Evolutionary conservation across 2,888 invertebrate genomes (phyloP).

Genomic region (Dasypogon diadema): DNA sequence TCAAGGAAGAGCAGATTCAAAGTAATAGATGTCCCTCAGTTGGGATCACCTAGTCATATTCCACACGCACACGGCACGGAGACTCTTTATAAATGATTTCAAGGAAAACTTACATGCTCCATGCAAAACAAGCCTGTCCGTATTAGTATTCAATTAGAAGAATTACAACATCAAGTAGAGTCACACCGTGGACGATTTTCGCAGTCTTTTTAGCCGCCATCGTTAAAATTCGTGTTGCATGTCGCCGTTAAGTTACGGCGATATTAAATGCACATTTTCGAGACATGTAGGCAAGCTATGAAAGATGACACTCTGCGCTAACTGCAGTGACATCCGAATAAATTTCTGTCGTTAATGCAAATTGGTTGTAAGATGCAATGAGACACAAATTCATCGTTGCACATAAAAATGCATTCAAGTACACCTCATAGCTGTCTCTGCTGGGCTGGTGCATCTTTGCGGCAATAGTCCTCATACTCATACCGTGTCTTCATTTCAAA

Average conservation of each 20-base stretch:
- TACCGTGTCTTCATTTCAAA: constrained; percentile 22
- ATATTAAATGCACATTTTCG: constrained; percentile 48
- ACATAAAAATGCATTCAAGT: constrained; percentile 9
- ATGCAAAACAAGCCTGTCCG: background rate
- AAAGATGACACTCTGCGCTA: constrained; percentile 49
- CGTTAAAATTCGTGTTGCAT: constrained; percentile 34
- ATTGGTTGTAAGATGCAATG: constrained; percentile 49
- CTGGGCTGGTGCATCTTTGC: background rate
- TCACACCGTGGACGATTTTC: background rate
- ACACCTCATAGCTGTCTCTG: background rate
- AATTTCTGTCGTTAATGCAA: constrained; percentile 52
- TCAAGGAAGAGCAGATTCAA: too few relatives aligned
- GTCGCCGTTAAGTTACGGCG: constrained; percentile 42
- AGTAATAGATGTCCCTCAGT: too few relatives aligned
- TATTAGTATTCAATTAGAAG: constrained; percentile 37
- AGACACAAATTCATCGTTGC: constrained; percentile 13
- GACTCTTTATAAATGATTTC: too few relatives aligned
- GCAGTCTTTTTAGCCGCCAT: background rate
- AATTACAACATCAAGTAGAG: constrained; percentile 23
- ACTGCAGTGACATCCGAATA: constrained; percentile 50
- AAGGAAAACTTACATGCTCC: too few relatives aligned
- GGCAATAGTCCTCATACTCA: constrained; percentile 6
- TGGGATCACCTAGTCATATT: too few relatives aligned
- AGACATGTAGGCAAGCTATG: constrained; percentile 50
- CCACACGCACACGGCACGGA: too few relatives aligned